Conservation (phyloP, 2,888 invertebrate species). For the Catocala nupta region DNA sequence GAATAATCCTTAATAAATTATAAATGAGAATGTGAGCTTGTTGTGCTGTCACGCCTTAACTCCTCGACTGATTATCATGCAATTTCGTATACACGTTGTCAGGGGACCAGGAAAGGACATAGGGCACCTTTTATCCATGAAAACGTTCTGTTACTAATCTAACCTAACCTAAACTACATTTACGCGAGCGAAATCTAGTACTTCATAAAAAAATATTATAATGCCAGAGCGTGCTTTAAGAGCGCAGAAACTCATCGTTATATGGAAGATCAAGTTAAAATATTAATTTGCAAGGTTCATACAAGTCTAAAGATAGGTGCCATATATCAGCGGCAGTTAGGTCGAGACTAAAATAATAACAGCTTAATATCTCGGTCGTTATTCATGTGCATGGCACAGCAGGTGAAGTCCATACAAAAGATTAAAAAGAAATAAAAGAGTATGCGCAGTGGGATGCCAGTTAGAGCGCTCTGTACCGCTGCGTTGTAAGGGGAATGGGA, state of each 20-base stretch:
- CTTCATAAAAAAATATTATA: background rate
- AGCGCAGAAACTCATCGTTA: background rate
- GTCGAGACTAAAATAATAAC: slow-evolving; percentile 43
- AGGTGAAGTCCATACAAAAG: slow-evolving; percentile 59
- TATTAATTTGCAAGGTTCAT: slow-evolving; percentile 9
- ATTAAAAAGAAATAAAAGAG: slow-evolving; percentile 48
- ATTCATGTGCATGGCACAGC: slow-evolving; percentile 68
- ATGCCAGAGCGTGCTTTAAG: background rate
- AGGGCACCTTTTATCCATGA: too few species aligned
- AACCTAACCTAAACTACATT: too few species aligned
- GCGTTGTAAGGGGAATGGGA: background rate
- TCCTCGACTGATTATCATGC: too few species aligned
- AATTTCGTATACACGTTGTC: too few species aligned
- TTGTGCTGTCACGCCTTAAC: too few species aligned
- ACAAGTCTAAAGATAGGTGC: slow-evolving; percentile 14
- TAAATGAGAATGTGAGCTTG: too few species aligned
- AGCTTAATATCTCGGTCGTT: slow-evolving; percentile 58
- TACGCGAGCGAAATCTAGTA: too few species aligned
- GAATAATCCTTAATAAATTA: too few species aligned
- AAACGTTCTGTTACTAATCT: too few species aligned
- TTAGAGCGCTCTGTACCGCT: slow-evolving; percentile 40
- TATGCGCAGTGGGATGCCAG: slow-evolving; percentile 52
- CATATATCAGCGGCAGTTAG: slow-evolving; percentile 33
- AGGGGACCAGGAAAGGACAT: too few species aligned
- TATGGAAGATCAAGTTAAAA: slow-evolving; percentile 3